Base-by-base conservation (phyloP, 2,888 invertebrate genomes). In the Alloplasta piceator region DNA sequence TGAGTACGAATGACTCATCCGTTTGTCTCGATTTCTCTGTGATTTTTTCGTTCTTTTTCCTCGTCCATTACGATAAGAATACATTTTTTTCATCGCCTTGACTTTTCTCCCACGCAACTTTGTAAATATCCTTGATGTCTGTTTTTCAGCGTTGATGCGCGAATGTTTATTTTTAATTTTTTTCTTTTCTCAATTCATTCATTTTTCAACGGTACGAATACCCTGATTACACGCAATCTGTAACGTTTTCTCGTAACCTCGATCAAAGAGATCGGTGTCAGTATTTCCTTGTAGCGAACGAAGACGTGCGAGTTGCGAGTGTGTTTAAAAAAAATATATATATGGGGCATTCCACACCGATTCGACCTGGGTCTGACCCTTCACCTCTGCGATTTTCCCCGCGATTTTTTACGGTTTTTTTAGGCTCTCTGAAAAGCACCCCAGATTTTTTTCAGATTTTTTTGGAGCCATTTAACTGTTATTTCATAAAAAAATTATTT, bases 261-360 rank as follows among this genome's bases (percentile, higher is more conserved):
- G 80, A 83, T 81, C 74, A 74, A 4, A 61, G 14, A 63, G 55
- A 83, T 83, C 71, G 76, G 83, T 83, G 83, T 83, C 79, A 83
- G 81, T 82, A 77, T 74, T 26, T 26, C 58, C 74, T 58, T 50
- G 61, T 74, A 73, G 77, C 67, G 74, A 77, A 63, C 38, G 43
- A 64, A 71, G 26, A 79, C 70, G 68, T 71, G 73, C 83, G 55
- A 74, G 79, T 83, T 71, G 70, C 12, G 68, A 56, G 3, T 26
- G 26, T 26, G 26, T 26, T 26, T 26, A 2, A 26, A 26, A 26
- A 26, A 26, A 2, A 26, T 26, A 26, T 26, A 26, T 26, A 26
- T 26, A 26, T 26, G 26, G 3, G 26, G 26, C 26, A 26, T 26
- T 26, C 26, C 26, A 26, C 26, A n/a, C n/a, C n/a, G n/a, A n/a